Evolutionary conservation across 1,140 invertebrate species (phyloP), one percentile per base, ranked within the genome.

Genomic region (Anagrus nilaparvatae): DNA sequence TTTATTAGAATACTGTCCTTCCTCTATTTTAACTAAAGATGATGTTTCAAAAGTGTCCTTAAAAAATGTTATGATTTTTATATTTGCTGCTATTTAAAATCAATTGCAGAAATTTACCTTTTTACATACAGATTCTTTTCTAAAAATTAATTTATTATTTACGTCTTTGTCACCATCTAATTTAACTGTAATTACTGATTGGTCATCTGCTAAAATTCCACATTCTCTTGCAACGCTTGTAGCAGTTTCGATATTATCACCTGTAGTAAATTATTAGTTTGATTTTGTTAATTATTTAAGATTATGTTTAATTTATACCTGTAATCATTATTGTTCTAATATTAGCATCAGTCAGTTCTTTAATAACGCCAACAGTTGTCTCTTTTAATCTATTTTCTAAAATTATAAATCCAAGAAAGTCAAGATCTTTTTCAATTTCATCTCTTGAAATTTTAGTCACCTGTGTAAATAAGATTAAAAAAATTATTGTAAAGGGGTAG

Each of bases 321-420:
- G 96, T 99, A n/a, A 98, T 84, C 96, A 99, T 99, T 5, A 97
- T 76, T 4, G 87, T 79, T 44, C 90, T 79, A 46, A 99, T 87
- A 45, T 85, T 75, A 1, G 94, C 94, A 17, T 78, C 65, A 43
- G 78, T 78, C 12, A 98, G 67, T 35, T 81, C 74, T 34, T 74
- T 61, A 23, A 97, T 93, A 3, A 94, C 81, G 5, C 76, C 72
- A 2, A 76, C 74, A 0, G 90, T 92, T 56, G 90, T 79, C 3
- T 79, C 72, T 60, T 98, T 97, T 12, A 98, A 61, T 18, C 80
- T 75, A 63, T 98, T 98, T 65, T 96, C 90, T 63, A 97, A 75
- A 32, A 97, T 77, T 1, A 98, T 75, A 34, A 97, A 71, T 1
- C 93, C 94, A 1, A 89, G 59, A 57, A 97, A 94, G 42, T 75